Conservation (phyloP, 2,888 invertebrate genomes). For the Globia sparganii region DNA sequence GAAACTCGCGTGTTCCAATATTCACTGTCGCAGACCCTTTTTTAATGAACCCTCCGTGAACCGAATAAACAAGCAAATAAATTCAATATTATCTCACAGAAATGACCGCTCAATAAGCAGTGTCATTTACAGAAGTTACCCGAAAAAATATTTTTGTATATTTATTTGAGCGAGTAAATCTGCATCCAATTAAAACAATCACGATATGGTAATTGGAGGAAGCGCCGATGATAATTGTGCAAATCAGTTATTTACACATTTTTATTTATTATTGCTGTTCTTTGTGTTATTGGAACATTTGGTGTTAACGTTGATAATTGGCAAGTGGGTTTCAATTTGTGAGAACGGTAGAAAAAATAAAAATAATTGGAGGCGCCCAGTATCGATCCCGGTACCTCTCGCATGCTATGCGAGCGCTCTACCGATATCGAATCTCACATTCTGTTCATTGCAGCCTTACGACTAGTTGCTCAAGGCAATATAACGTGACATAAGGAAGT, state of each 20-base stretch:
- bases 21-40: conserved; percentile 14
- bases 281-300: conserved; percentile 38
- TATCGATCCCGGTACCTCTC: conserved; percentile 90
- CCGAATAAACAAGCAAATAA: conserved; percentile 13
- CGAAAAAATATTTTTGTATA: conserved; percentile 33
- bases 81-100: conserved; percentile 28
- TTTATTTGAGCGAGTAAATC: conserved; percentile 44
- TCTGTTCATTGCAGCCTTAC: too few relatives aligned
- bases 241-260: conserved; percentile 39
- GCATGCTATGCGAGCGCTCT: conserved; percentile 91
- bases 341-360: conserved; percentile 24
- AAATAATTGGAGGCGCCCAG: conserved; percentile 75
- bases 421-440: too few relatives aligned
- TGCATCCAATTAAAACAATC: conserved; percentile 60
- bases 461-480: too few relatives aligned
- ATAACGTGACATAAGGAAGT: too few relatives aligned
- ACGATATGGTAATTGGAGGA: conserved; percentile 54
- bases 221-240: conserved; percentile 28
- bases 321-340: not conserved
- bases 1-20: conserved; percentile 14
- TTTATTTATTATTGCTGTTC: conserved; percentile 17
- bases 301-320: conserved; percentile 11
- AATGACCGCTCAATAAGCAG: conserved; percentile 29
- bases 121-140: conserved; percentile 47
- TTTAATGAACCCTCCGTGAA: conserved; percentile 19